These are phyloP conservation scores for Spinibarbus caldwelli DNA, from an alignment of 2,797 vertebrate species.

Conservation along the genomic window DNA sequence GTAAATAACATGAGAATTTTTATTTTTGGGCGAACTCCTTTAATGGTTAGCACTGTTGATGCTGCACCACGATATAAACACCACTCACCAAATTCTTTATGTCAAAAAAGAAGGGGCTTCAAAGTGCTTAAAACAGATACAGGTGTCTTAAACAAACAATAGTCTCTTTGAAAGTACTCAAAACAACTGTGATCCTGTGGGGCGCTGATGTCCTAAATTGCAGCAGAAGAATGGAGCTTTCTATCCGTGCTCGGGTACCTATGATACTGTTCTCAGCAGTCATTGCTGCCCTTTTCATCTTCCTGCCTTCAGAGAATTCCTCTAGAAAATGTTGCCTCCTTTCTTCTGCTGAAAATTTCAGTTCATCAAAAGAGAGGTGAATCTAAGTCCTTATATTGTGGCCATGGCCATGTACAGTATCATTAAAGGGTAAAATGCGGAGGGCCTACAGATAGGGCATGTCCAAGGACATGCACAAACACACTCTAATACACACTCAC, in stretches of 20 bases:
- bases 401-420: constrained; percentile 75
- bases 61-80: background rate
- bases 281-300: constrained; percentile 93
- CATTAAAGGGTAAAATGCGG: constrained; percentile 73
- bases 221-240: constrained; percentile 84
- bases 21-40: background rate
- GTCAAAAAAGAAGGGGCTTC: constrained; percentile 23
- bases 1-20: background rate
- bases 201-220: constrained; percentile 84
- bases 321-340: constrained; percentile 78
- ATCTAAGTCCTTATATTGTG: constrained; percentile 85
- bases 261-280: constrained; percentile 83
- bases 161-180: constrained; percentile 71
- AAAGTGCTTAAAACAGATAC: constrained; percentile 49
- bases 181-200: constrained; percentile 79
- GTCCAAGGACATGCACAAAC: constrained; percentile 46
- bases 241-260: constrained; percentile 82
- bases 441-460: constrained; percentile 54
- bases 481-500: constrained; percentile 59
- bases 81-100: constrained; percentile 17
- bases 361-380: constrained; percentile 96
- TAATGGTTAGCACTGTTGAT: background rate
- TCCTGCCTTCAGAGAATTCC: constrained; percentile 87
- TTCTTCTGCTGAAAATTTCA: constrained; percentile 91
- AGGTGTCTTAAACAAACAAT: constrained; percentile 60